These are phyloP conservation scores for Gadopsis marmoratus DNA, from an alignment of 2,797 vertebrate species.

Conservation along the genomic window DNA sequence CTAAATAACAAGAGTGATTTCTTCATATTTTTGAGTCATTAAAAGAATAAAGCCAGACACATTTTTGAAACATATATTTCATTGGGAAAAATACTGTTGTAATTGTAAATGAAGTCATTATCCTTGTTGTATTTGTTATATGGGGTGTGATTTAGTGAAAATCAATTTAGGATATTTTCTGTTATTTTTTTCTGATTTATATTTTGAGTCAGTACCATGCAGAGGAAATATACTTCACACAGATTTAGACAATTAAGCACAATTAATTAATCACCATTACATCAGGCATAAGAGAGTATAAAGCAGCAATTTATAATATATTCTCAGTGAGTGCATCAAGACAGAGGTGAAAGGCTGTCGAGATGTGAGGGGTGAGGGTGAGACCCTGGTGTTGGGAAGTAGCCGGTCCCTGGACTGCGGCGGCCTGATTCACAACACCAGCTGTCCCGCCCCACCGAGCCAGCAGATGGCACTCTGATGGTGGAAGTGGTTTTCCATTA, in stretches of 20 bases:
- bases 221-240: neutral
- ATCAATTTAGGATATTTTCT: conserved; percentile 5
- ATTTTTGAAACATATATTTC: conserved; percentile 3
- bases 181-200: neutral
- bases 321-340: neutral
- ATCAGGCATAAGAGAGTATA: neutral
- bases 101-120: neutral
- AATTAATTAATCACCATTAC: neutral
- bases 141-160: neutral
- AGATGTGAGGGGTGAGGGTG: conserved; percentile 78
- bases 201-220: neutral
- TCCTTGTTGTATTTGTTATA: neutral
- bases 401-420: conserved; percentile 91
- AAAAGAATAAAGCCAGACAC: neutral
- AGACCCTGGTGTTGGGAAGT: conserved; percentile 99
- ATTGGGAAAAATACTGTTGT: neutral
- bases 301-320: neutral
- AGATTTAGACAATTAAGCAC: neutral
- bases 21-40: neutral
- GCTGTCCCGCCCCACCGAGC: conserved; percentile 91
- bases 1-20: neutral
- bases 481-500: conserved; percentile 26
- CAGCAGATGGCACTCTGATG: conserved; percentile 74
- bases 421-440: conserved; percentile 99
- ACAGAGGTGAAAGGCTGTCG: neutral